A percentile compares a stretch with the other conserved stretches of the same genome.
These are phyloP conservation scores for Ylistrum balloti DNA, from an alignment of 1,140 invertebrate species.

Conservation along the genomic window DNA sequence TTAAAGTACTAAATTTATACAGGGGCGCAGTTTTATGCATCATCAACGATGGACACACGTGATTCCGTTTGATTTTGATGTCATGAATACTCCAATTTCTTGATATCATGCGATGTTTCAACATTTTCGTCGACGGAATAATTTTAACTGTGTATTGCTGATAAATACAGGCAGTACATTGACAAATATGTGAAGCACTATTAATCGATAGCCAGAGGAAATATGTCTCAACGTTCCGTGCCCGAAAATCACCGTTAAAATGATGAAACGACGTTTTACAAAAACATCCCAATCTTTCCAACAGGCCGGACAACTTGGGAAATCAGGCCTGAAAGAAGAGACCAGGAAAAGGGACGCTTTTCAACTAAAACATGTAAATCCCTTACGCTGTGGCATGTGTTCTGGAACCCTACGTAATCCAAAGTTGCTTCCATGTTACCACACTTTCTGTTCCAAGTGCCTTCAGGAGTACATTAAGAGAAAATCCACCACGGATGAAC, in stretches of 20 bases:
- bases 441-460: background rate
- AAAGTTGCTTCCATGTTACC: background rate
- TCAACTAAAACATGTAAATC: background rate
- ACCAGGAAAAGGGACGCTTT: background rate
- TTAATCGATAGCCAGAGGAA: no score
- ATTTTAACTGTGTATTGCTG: no score
- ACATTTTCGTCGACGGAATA: background rate
- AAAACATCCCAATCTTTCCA: background rate
- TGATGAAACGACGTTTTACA: slow-evolving; percentile 15
- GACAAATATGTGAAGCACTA: no score
- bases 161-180: no score
- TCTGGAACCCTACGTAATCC: background rate
- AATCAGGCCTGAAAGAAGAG: background rate
- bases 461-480: background rate
- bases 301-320: background rate
- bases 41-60: no score
- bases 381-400: slow-evolving; percentile 13
- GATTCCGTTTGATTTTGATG: no score
- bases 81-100: no score
- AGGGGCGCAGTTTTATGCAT: no score
- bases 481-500: background rate
- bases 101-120: background rate
- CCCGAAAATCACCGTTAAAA: background rate
- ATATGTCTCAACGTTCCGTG: no score
- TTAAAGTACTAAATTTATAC: background rate